Conservation (phyloP, 1,140 invertebrate species). For the Delia radicum region DNA sequence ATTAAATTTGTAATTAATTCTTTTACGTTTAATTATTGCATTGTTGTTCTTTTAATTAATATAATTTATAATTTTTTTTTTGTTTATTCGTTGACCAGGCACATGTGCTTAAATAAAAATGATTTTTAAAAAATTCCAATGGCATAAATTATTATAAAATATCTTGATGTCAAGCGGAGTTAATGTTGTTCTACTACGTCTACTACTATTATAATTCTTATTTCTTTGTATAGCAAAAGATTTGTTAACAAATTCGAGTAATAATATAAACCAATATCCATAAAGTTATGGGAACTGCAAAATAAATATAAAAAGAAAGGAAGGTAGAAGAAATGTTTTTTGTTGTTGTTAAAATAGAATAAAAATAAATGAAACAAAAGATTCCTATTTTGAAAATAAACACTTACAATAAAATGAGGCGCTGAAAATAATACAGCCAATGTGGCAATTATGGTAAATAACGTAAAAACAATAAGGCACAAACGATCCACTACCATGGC, state of each 20-base stretch:
- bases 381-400: neutral
- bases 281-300: conserved; percentile 45
- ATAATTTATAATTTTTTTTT: neutral
- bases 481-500: conserved; percentile 99
- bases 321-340: neutral
- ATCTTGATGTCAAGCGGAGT: neutral
- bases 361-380: neutral
- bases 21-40: conserved; percentile 30
- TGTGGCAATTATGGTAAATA: conserved; percentile 96
- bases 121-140: neutral
- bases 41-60: conserved; percentile 24
- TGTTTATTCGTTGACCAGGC: conserved; percentile 27
- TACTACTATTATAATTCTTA: neutral
- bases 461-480: conserved; percentile 97
- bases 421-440: conserved; percentile 93
- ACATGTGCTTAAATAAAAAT: conserved; percentile 23
- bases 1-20: neutral
- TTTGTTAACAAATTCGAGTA: neutral
- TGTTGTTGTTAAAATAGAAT: too few relatives aligned
- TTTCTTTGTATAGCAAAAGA: neutral
- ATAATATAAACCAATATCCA: neutral
- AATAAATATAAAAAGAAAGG: neutral
- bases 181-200: neutral
- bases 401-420: conserved; percentile 73
- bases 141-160: neutral